Evolutionary conservation across 2,797 vertebrate species (phyloP).

Genomic region (Dendrocincla tyrannina): DNA sequence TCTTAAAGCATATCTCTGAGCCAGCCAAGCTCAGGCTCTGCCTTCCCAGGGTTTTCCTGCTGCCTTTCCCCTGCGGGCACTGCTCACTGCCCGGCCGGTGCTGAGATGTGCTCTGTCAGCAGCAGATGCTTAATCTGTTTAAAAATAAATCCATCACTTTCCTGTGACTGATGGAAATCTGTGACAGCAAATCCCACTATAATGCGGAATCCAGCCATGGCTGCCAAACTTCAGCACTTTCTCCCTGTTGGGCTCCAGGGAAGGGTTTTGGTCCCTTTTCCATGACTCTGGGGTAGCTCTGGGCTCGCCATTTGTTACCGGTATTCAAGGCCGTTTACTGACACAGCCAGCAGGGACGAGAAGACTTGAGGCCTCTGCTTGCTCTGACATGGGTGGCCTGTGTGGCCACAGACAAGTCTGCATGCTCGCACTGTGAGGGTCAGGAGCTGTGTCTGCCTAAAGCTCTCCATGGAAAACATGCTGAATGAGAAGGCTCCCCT

Average conservation of each 20-base stretch:
- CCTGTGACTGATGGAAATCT: background rate
- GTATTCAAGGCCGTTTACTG: accelerated
- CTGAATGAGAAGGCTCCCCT: background rate
- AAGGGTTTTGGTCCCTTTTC: too few species aligned
- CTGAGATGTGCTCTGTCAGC: constrained; percentile 10
- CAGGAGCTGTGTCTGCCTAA: background rate
- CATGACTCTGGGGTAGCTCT: background rate
- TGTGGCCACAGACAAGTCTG: background rate
- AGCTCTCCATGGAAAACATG: accelerated
- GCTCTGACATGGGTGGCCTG: accelerated
- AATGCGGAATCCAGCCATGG: accelerated
- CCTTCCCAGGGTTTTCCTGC: background rate
- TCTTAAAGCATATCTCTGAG: background rate
- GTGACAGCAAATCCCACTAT: background rate
- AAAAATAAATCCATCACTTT: constrained; percentile 18
- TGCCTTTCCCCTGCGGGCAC: background rate
- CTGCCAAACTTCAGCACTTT: background rate
- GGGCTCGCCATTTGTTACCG: accelerated
- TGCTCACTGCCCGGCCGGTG: background rate
- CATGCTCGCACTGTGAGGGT: accelerated
- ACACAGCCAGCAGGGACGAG: background rate
- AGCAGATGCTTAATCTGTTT: constrained; percentile 44
- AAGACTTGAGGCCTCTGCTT: background rate
- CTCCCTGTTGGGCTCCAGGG: background rate
- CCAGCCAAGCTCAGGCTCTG: accelerated